phyloP scores from a whole-genome alignment of 2,888 invertebrate genomes.

The Candidula unifasciata region DNA sequence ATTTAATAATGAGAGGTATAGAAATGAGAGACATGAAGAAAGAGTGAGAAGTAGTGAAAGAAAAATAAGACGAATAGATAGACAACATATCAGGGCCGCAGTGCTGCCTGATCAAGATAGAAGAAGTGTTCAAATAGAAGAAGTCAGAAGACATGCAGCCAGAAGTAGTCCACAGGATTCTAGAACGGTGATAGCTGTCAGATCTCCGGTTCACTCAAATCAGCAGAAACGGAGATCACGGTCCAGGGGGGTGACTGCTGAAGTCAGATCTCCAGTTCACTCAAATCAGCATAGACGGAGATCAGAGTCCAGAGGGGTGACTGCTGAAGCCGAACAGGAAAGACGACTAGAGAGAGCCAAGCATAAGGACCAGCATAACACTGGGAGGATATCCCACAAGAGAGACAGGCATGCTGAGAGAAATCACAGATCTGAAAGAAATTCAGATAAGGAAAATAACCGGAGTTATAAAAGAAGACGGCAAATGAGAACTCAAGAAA shows the following conservation, averaged over 20 bases:
- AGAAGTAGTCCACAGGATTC: slow-evolving; percentile 35
- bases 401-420: slow-evolving; percentile 45
- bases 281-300: slow-evolving; percentile 52
- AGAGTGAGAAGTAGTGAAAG: slow-evolving; percentile 52
- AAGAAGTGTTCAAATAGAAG: slow-evolving; percentile 36
- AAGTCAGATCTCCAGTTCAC: slow-evolving; percentile 54
- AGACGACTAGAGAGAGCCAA: slow-evolving; percentile 53
- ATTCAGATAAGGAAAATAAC: slow-evolving; percentile 53
- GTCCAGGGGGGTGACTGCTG: slow-evolving; percentile 50
- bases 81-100: no score
- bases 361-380: slow-evolving; percentile 29
- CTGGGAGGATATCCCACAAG: slow-evolving; percentile 41
- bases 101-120: slow-evolving; percentile 5
- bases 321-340: slow-evolving; percentile 52
- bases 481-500: slow-evolving; percentile 17
- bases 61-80: no score
- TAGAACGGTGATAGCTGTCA: slow-evolving; percentile 42
- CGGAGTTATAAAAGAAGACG: slow-evolving; percentile 34
- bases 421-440: slow-evolving; percentile 50
- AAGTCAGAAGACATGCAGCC: slow-evolving; percentile 51
- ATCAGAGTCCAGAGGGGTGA: slow-evolving; percentile 51
- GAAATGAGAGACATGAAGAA: slow-evolving; percentile 53
- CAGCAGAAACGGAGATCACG: slow-evolving; percentile 52
- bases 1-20: slow-evolving; percentile 77
- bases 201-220: slow-evolving; percentile 54